A percentile compares a stretch with the other conserved stretches of the same genome.
phyloP scores from a whole-genome alignment of 2,888 invertebrate species.

The Allophyes oxyacanthae region DNA sequence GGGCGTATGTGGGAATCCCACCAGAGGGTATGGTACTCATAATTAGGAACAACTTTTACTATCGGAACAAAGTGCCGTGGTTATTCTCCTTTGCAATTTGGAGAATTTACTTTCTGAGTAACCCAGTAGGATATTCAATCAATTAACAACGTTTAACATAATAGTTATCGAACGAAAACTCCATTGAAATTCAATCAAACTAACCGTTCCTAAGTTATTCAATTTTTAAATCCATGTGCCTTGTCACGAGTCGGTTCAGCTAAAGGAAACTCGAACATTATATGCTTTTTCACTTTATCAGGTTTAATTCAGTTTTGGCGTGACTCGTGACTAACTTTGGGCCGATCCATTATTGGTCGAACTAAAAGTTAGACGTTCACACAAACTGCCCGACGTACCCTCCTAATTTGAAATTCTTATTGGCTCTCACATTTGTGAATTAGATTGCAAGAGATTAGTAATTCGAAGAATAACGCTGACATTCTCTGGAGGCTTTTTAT shows the following conservation, averaged over 20 bases:
- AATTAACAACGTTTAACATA: background rate
- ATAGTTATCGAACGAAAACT: constrained; percentile 9
- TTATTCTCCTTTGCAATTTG: too few relatives aligned
- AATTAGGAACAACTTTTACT: too few relatives aligned
- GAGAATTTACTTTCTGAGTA: too few relatives aligned
- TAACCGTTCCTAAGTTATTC: constrained; percentile 42
- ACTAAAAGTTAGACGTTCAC: constrained; percentile 62
- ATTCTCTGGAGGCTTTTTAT: constrained; percentile 32
- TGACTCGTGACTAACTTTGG: constrained; percentile 67
- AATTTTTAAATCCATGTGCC: constrained; percentile 52
- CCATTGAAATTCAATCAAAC: constrained; percentile 20
- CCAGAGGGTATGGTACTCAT: too few relatives aligned
- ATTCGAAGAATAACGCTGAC: constrained; percentile 58
- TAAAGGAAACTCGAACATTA: constrained; percentile 53
- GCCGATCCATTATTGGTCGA: constrained; percentile 62
- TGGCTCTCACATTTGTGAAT: constrained; percentile 63
- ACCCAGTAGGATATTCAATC: background rate
- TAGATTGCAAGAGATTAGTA: constrained; percentile 62
- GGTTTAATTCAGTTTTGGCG: constrained; percentile 65
- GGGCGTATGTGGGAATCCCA: too few relatives aligned
- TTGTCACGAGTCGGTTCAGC: constrained; percentile 57
- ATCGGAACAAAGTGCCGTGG: too few relatives aligned
- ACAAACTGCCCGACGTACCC: constrained; percentile 55
- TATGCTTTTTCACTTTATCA: constrained; percentile 63
- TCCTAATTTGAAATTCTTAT: constrained; percentile 71